Base-by-base conservation (phyloP, 1,140 invertebrate genomes). In the Sarcophaga bullata region DNA sequence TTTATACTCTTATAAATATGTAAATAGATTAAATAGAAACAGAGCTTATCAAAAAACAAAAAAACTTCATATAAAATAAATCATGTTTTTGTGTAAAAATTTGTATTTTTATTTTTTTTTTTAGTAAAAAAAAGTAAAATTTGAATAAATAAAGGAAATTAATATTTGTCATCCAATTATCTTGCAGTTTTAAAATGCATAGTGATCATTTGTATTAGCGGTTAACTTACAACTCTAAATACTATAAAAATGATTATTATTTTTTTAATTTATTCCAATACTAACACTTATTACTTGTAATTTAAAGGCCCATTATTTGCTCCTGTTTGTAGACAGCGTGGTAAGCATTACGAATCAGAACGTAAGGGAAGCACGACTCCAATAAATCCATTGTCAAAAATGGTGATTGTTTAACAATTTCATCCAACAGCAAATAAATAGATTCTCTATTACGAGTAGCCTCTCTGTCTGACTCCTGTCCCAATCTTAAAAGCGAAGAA, bases 351-450 rank as follows among this genome's bases (percentile, higher is more conserved):
- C 98, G 93, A 85, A 99, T 96, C 7, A 99, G 92, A 8, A 97
- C 97, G 90, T 99, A 99, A 0, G 98, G 98, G 90, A 99, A 99
- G 90, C 98, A 99, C 4, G 97, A 98, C 89, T 99, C 98, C 81
- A 99, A 90, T 75, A 99, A 92, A 92, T 99, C 98, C 97, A 99
- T 99, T 0, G 98, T 99, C 6, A 99, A 91, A 90, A 98, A 99
- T 9, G 98, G 97, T 7, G 97, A 98, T 91, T 99, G 97, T 91
- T 99, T 97, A 47, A 99, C 98, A 91, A 99, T 98, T 91, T 98
- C 94, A 91, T 99, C 97, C 7, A 99, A 92, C 48, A 99, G 91
- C 72, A 99, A 93, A 91, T 99, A 99, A 46, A 99, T 97, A 5
- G 98, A 98, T 91, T 99, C 98, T 82, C 98, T 92, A 90, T 99